Evolutionary conservation across 2,113 vertebrate genomes (phyloP).

Genomic region (Dasyprocta punctata): DNA sequence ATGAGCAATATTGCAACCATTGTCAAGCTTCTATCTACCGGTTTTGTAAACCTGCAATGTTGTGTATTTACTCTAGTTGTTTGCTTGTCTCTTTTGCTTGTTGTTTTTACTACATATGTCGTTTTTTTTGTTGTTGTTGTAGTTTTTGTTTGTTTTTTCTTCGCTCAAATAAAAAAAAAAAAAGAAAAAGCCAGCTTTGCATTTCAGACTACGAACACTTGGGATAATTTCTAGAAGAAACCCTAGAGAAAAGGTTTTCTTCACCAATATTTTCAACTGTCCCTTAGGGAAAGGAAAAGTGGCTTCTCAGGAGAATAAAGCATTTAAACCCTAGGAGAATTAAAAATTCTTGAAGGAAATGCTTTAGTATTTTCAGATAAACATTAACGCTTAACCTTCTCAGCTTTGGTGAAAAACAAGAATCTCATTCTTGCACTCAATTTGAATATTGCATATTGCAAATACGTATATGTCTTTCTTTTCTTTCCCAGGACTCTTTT

Average conservation of each 20-base stretch:
- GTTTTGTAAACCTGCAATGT: too few species aligned
- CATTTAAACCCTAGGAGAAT: neutral
- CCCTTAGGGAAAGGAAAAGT: neutral
- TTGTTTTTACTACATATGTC: too few species aligned
- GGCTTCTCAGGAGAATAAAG: constrained; percentile 45
- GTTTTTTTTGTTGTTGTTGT: too few species aligned
- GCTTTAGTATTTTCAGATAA: constrained; percentile 43
- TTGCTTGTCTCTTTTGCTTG: too few species aligned
- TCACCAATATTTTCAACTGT: neutral
- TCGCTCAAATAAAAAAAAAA: too few species aligned
- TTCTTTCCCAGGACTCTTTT: neutral
- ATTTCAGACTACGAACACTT: constrained; percentile 7
- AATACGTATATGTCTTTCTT: neutral
- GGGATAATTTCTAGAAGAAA: constrained; percentile 27
- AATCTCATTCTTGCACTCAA: neutral
- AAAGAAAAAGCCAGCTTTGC: neutral
- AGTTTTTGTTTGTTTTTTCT: too few species aligned
- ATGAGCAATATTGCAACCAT: too few species aligned
- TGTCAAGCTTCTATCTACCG: too few species aligned
- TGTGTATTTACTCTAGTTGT: too few species aligned
- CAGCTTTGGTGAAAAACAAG: constrained; percentile 26
- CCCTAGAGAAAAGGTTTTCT: neutral
- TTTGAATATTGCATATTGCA: neutral
- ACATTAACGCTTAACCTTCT: neutral
- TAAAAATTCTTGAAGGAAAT: neutral